A percentile compares a stretch with the other conserved stretches of the same genome.
phyloP scores from a whole-genome alignment of 1,140 invertebrate genomes.

The Mizuhopecten yessoensis region DNA sequence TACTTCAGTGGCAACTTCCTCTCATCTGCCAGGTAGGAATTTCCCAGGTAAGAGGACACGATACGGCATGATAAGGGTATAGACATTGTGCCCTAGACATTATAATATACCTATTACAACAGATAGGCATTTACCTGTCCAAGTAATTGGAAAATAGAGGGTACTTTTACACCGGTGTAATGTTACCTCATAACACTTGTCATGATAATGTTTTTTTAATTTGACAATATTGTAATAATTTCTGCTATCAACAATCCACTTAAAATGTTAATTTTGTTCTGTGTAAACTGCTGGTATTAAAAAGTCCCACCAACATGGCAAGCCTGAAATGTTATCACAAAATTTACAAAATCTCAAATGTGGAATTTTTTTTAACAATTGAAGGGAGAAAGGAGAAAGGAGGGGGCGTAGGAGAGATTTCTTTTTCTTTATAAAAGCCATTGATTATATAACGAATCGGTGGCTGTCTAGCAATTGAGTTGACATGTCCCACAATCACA shows the following conservation, averaged over 20 bases:
- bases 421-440: not conserved
- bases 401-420: not conserved
- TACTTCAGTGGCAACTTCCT: not conserved
- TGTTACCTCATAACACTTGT: not conserved
- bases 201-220: not conserved
- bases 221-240: conserved; percentile 21
- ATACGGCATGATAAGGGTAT: not conserved
- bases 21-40: too few species aligned
- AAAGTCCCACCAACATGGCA: too few species aligned
- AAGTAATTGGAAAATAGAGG: not conserved
- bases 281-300: not conserved
- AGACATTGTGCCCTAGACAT: not conserved
- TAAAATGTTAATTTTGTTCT: not conserved
- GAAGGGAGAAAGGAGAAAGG: not conserved
- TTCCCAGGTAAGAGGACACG: not conserved
- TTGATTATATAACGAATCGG: not conserved
- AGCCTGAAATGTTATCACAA: too few species aligned
- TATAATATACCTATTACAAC: too few species aligned
- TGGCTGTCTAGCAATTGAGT: not conserved
- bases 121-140: not conserved
- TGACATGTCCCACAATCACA: not conserved
- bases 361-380: too few species aligned
- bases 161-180: not conserved
- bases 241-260: not conserved
- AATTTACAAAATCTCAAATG: too few species aligned